A percentile compares a stretch with the other conserved stretches of the same genome.
These are phyloP conservation scores for Oryctolagus cuniculus DNA, from an alignment of 2,113 vertebrate species.

Conservation along the genomic window DNA sequence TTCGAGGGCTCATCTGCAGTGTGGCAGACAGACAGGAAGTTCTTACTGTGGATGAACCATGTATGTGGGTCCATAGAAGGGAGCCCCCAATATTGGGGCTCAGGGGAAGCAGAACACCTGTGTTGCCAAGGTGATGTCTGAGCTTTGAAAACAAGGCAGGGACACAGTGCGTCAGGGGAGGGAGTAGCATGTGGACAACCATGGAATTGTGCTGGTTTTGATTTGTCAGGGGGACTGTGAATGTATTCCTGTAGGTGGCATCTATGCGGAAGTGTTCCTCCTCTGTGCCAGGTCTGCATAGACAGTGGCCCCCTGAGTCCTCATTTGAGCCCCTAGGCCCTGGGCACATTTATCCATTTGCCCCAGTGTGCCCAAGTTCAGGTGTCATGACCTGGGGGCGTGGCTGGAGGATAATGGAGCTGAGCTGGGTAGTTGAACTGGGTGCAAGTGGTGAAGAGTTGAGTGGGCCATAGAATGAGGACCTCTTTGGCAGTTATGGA, in stretches of 20 bases:
- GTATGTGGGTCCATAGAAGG: neutral
- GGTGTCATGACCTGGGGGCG: neutral
- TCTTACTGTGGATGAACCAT: neutral
- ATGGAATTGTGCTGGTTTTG: neutral
- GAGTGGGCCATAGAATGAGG: neutral
- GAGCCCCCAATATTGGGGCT: neutral
- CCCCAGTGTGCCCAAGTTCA: neutral
- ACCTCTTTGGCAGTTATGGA: neutral
- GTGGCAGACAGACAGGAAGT: neutral
- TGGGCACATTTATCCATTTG: neutral
- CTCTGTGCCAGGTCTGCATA: neutral
- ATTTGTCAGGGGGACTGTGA: neutral
- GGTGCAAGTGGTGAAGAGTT: neutral
- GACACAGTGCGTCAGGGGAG: neutral
- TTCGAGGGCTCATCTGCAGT: neutral
- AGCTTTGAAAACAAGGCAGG: neutral
- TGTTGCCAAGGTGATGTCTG: neutral
- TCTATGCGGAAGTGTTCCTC: neutral
- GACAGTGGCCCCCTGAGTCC: no score
- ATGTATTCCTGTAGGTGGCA: neutral
- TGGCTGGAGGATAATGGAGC: neutral
- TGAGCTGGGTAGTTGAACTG: neutral
- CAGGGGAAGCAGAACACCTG: neutral
- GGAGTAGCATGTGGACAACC: neutral
- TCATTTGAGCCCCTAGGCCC: neutral